A percentile compares a stretch with the other conserved stretches of the same genome.
phyloP scores from a whole-genome alignment of 2,797 vertebrate genomes.

The Coracias cyanogaster region DNA sequence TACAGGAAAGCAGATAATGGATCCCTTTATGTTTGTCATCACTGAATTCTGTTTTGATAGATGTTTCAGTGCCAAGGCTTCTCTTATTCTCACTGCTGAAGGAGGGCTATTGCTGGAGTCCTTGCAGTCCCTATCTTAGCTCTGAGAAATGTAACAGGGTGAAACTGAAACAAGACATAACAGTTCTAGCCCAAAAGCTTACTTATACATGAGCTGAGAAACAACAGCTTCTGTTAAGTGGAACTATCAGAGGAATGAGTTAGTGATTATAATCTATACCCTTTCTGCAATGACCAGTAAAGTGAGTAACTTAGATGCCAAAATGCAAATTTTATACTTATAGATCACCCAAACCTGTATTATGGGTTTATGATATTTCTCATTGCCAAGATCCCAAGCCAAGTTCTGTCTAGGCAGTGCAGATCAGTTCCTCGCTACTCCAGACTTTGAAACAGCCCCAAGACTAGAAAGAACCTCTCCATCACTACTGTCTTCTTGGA shows the following conservation, averaged over 20 bases:
- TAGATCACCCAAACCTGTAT: neutral
- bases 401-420: neutral
- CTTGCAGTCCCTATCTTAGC: neutral
- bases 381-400: neutral
- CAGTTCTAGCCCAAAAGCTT: neutral
- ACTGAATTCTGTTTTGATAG: conserved; percentile 21
- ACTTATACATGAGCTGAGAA: neutral
- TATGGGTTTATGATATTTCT: neutral
- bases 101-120: neutral
- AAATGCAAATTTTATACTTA: neutral
- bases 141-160: neutral
- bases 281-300: neutral
- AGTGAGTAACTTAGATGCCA: neutral
- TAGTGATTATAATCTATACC: neutral
- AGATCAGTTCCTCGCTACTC: neutral
- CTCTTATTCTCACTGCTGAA: neutral
- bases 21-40: conserved; percentile 47
- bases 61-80: neutral
- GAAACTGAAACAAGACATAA: neutral
- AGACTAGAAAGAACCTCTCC: neutral
- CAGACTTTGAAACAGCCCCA: neutral
- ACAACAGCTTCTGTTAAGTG: neutral
- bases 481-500: neutral
- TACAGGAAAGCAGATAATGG: conserved; percentile 33
- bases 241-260: neutral